A percentile compares a stretch with the other conserved stretches of the same genome.
Evolutionary conservation across 2,888 invertebrate species (phyloP).

Genomic region (Euzophera pinguis): DNA sequence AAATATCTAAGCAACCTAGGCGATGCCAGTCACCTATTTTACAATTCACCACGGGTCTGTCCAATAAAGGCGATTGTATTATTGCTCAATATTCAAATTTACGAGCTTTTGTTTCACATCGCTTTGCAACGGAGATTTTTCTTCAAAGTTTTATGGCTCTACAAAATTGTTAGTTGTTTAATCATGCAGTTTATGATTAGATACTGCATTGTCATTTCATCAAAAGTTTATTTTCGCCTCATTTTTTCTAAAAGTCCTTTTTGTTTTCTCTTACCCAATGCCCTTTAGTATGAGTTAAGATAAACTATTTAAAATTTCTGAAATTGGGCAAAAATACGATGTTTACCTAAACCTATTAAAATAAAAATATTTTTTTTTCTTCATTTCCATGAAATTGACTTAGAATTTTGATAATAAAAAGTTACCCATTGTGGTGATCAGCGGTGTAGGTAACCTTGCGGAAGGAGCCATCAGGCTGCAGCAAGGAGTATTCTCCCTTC

Average conservation of each 20-base stretch:
- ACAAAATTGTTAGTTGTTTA: background rate
- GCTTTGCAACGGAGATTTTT: background rate
- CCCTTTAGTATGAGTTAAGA: too few relatives aligned
- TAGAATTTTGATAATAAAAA: background rate
- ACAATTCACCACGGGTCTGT: constrained; percentile 21
- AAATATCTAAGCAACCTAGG: constrained; percentile 20
- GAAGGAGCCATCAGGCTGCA: constrained; percentile 80
- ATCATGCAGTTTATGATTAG: too few relatives aligned
- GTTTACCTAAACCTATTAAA: too few relatives aligned
- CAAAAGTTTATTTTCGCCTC: too few relatives aligned
- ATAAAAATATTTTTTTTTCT: too few relatives aligned
- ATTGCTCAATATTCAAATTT: constrained; percentile 11
- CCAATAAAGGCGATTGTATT: constrained; percentile 5
- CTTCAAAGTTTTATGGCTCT: background rate
- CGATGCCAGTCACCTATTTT: constrained; percentile 17
- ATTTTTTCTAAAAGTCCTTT: too few relatives aligned
- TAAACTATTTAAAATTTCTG: too few relatives aligned
- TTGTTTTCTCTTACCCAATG: too few relatives aligned
- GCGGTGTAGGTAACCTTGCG: constrained; percentile 80
- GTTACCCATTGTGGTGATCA: constrained; percentile 78
- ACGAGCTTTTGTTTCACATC: background rate
- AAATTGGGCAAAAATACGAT: too few relatives aligned
- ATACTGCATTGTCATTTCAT: too few relatives aligned
- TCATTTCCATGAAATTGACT: too few relatives aligned
- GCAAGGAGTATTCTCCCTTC: constrained; percentile 78